Evolutionary conservation across 2,797 vertebrate genomes (phyloP).

Genomic region (Heteromormyrus szaboi): DNA sequence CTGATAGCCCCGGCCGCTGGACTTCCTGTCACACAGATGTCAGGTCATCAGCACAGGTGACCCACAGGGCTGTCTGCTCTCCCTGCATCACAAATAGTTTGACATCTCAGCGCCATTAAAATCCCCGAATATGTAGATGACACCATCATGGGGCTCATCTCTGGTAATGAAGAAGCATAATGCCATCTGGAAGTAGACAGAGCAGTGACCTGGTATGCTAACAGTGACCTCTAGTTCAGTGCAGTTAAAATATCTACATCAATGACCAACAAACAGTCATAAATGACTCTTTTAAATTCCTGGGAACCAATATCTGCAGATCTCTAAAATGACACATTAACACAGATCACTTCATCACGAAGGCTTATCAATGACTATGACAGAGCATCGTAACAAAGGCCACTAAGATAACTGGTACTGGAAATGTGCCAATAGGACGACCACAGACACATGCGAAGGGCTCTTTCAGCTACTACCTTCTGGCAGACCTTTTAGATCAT

Average conservation of each 20-base stretch:
- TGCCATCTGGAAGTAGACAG: neutral
- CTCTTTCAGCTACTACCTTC: neutral
- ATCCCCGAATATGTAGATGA: neutral
- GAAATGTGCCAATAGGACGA: neutral
- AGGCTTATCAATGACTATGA: neutral
- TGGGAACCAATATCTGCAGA: neutral
- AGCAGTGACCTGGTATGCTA: neutral
- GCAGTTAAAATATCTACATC: neutral
- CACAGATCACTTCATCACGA: neutral
- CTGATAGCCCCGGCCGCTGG: neutral
- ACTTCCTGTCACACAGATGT: neutral
- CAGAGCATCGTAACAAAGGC: neutral
- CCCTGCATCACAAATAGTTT: neutral
- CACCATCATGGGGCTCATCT: neutral
- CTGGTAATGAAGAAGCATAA: neutral
- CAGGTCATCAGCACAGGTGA: neutral
- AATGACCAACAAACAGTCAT: neutral
- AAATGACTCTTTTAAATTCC: neutral
- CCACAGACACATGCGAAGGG: neutral
- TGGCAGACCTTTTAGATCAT: neutral
- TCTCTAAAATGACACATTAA: neutral
- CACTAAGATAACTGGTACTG: neutral
- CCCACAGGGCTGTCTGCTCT: neutral
- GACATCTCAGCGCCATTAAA: neutral
- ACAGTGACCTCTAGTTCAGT: neutral